Conservation (phyloP, 1,140 invertebrate genomes). For the Spodoptera litura region DNA sequence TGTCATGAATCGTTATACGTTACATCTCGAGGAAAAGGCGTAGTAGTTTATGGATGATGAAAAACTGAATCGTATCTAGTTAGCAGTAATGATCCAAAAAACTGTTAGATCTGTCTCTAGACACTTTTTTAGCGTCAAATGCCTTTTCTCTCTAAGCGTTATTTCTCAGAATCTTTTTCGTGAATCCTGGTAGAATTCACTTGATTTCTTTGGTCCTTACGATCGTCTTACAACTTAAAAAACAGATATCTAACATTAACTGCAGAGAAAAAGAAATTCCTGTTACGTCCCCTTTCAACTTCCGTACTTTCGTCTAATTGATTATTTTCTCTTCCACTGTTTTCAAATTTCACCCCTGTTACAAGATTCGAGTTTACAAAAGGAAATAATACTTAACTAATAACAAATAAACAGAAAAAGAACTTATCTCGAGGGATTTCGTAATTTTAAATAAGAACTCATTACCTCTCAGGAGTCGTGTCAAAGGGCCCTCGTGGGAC, state of each 20-base stretch:
- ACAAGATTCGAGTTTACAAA: background rate
- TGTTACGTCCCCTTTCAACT: background rate
- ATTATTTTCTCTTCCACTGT: background rate
- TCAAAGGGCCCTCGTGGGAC: constrained; percentile 6
- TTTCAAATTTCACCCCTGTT: background rate
- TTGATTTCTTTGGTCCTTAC: no score
- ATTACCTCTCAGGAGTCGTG: constrained; percentile 36
- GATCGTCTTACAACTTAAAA: no score
- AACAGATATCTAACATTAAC: constrained; percentile 2
- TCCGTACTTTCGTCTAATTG: background rate
- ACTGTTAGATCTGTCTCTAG: no score
- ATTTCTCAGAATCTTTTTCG: no score
- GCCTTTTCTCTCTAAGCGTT: no score
- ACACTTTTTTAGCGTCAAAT: no score
- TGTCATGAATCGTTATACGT: no score
- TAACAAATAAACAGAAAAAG: constrained; percentile 27
- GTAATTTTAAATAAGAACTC: constrained; percentile 36
- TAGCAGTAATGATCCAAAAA: no score
- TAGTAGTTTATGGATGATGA: no score
- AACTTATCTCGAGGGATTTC: constrained; percentile 5
- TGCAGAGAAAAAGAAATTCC: background rate
- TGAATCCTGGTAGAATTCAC: no score
- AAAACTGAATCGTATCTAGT: no score
- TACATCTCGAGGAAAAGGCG: no score
- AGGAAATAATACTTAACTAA: constrained; percentile 24